Base-by-base conservation (phyloP, 2,113 vertebrate species). In the Pomatorhinus ruficollis region DNA sequence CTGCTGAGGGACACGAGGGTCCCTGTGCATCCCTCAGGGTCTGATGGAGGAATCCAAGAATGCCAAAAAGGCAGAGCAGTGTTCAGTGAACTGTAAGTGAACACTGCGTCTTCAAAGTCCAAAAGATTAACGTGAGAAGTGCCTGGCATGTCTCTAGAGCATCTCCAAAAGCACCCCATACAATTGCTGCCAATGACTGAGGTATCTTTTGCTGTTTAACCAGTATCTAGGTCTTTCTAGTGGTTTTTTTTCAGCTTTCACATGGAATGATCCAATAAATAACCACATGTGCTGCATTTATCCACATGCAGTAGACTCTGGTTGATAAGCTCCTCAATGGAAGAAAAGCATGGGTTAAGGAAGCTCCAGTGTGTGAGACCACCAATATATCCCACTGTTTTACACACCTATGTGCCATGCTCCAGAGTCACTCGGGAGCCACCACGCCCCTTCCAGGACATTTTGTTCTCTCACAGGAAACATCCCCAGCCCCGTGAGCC, bases 401-500 rank as follows among this genome's bases (percentile, higher is more conserved):
- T 1, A 17, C 30, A 20, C 25, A 14, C 25, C 37, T 24, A 13
- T 27, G 33, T 65, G 42, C 64, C 45, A 6, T 1, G 6, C 5
- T 24, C 61, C 60, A 75, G 70, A 40, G 42, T 1, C 57, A 31
- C n/a, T 49, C 27, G 79, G 14, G 42, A 12, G 47, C 8, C 56
- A 35, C 33, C 61, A 80, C 5, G 2, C 42, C 49, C 37, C 19
- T 53, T 22, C 53, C 25, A 4, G 15, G 14, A 5, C 4, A 0
- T 5, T 60, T 33, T 27, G 7, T 2, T 35, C 27, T 56, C 16
- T 12, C 16, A 14, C 17, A 75, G 28, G 19, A 6, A 6, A 45
- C 2, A 5, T 23, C 37, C 74, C 40, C 66, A 85, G 40, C n/a
- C 40, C 31, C 1, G 0, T 0, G 22, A 61, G 22, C 5, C 0